phyloP scores from a whole-genome alignment of 2,888 invertebrate genomes.

The Lycocerus yunnanus region DNA sequence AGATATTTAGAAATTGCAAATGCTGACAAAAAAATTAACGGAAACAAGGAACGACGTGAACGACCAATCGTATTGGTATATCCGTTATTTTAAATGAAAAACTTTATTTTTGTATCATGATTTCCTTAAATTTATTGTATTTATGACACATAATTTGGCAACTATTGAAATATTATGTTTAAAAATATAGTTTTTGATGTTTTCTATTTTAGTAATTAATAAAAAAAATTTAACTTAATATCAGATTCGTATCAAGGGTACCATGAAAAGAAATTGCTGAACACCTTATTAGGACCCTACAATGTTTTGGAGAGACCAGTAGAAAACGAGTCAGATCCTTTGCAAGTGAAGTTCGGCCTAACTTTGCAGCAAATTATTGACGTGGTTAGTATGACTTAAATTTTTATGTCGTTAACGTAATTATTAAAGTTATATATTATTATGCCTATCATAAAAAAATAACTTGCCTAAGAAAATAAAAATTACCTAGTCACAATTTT shows the following conservation, averaged over 20 bases:
- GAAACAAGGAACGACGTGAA: too few species aligned
- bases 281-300: conserved; percentile 80
- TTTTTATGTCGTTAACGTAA: not conserved
- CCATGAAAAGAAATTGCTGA: conserved; percentile 86
- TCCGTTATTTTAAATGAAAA: too few species aligned
- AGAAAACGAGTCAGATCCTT: conserved; percentile 87
- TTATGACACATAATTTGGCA: too few species aligned
- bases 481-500: not conserved
- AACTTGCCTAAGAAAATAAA: not conserved
- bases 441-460: not conserved
- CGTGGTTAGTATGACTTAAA: conserved; percentile 73
- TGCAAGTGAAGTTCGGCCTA: conserved; percentile 89
- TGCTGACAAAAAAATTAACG: too few species aligned
- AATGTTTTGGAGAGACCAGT: conserved; percentile 90
- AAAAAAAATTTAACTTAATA: not conserved
- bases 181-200: not conserved
- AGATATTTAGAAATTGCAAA: too few species aligned
- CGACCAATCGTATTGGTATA: too few species aligned
- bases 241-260: conserved; percentile 87
- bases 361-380: conserved; percentile 93
- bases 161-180: not conserved
- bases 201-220: not conserved
- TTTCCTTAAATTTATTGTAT: too few species aligned
- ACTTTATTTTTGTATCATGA: too few species aligned
- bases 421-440: not conserved